Base-by-base conservation (phyloP, 2,113 vertebrate genomes). In the Pygoscelis adeliae region DNA sequence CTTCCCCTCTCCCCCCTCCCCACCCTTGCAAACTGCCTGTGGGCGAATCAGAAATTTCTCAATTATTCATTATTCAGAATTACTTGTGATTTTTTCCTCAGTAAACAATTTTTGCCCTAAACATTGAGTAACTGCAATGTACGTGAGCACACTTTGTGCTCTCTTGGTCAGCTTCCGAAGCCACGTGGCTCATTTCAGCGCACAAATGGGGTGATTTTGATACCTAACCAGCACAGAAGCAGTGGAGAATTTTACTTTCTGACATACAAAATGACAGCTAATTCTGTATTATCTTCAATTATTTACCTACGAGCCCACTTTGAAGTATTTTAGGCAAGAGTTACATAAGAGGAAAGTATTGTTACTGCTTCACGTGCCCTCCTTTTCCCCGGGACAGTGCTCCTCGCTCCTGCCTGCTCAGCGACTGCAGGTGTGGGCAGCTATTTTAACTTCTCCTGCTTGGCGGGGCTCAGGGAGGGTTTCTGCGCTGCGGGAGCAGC, bases 271-370 rank as follows among this genome's bases (percentile, higher is more conserved):
- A 90, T 97, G n/a, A 86, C 87, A 96, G 91, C 46, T 83, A 80
- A 94, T 95, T 94, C 90, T 62, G 50, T 29, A 66, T 91, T 80
- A 94, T 77, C 89, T 93, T 97, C 83, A 90, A 88, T 97, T 97
- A 97, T 96, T 97, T 96, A 97, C 86, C 91, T 66, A 38, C 0
- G 10, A 94, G 71, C 95, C 94, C 84, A 96, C 97, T 95, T 91
- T 62, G 74, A 90, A 93, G 78, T 97, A 96, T 97, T 97, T 96
- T 87, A 88, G 90, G 96, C 70, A 73, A 32, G 95, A 86, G 92
- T 97, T 97, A 94, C 82, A 86, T 97, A 97, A 97, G 95, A 88
- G 53, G 58, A 29, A 62, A 67, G 93, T 21, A 90, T 83, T 96
- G 96, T 95, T 94, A 67, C 34, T 77, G 70, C 71, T 83, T 46